phyloP scores from a whole-genome alignment of 2,888 invertebrate species.

The Caenorhabditis plicata region DNA sequence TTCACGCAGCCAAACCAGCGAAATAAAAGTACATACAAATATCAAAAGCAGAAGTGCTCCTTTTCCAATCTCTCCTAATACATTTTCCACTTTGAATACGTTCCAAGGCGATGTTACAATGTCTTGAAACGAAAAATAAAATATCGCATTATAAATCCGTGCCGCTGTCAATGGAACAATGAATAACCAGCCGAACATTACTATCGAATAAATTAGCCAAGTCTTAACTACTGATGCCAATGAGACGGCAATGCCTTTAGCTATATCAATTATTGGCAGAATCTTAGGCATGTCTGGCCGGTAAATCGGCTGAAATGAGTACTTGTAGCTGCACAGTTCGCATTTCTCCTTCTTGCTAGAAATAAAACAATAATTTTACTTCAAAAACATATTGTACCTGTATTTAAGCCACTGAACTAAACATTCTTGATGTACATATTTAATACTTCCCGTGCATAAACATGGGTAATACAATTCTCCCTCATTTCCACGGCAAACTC shows the following conservation, averaged over 20 bases:
- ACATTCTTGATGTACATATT: constrained; percentile 90
- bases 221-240: constrained; percentile 88
- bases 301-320: constrained; percentile 97
- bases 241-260: constrained; percentile 74
- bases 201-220: constrained; percentile 95
- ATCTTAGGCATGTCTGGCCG: constrained; percentile 99
- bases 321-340: constrained; percentile 81
- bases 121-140: constrained; percentile 46
- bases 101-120: constrained; percentile 37
- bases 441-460: constrained; percentile 97
- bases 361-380: not conserved
- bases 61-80: constrained; percentile 70
- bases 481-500: constrained; percentile 96
- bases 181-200: constrained; percentile 94
- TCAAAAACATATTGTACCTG: constrained; percentile 38
- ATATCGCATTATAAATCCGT: constrained; percentile 50
- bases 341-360: constrained; percentile 82
- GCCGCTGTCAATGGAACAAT: constrained; percentile 68
- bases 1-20: constrained; percentile 93
- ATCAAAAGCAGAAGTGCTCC: constrained; percentile 95
- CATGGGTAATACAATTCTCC: constrained; percentile 95
- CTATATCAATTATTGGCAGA: constrained; percentile 86
- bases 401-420: constrained; percentile 98
- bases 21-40: constrained; percentile 81
- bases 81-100: constrained; percentile 53